Evolutionary conservation across 1,140 invertebrate species (phyloP), one percentile per base, ranked within the genome.

Genomic region (Lordiphosa mommai): DNA sequence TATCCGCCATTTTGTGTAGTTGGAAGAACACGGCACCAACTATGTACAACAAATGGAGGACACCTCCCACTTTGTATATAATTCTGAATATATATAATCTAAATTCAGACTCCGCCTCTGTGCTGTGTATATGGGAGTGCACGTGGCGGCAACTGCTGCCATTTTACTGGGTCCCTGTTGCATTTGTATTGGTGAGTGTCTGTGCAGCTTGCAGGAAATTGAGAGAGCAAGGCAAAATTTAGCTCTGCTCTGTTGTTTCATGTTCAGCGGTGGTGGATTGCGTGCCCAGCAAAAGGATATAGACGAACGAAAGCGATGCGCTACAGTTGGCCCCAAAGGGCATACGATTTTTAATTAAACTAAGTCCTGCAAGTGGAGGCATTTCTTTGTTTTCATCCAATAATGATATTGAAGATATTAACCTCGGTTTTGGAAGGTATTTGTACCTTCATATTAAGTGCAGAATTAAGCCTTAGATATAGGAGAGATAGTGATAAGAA

Each of bases 61-160:
- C 67, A 68, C 77, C 76, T 67, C 76, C 67, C 63, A 49, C 59
- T 68, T 76, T 38, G 56, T 82, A 76, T 12, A 80, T 80, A 80
- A 61, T 43, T 33, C 16, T 12, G 14, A 7, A 36, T 59, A 63
- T 57, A 77, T 44, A 61, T 68, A 57, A 29, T 37, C 37, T 37
- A 30, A 16, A 34, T 33, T 52, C 59, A 79, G 70, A 85, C 80
- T 85, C 80, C 80, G 80, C 80, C 80, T 85, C 80, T 85, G 80
- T 64, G 55, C 36, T 27, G 7, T 27, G 7, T 69, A 59, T 61
- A 57, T 74, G 74, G 59, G 67, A 73, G 29, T 66, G 38, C 49
- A 34, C 53, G 37, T 38, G 64, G 64, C 43, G 29, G 8, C 34
- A 16, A 20, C 29, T 65, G 63, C 58, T 60, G 57, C 14, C 57